These are phyloP conservation scores for Ips nitidus DNA, from an alignment of 1,140 invertebrate species.

Conservation along the genomic window DNA sequence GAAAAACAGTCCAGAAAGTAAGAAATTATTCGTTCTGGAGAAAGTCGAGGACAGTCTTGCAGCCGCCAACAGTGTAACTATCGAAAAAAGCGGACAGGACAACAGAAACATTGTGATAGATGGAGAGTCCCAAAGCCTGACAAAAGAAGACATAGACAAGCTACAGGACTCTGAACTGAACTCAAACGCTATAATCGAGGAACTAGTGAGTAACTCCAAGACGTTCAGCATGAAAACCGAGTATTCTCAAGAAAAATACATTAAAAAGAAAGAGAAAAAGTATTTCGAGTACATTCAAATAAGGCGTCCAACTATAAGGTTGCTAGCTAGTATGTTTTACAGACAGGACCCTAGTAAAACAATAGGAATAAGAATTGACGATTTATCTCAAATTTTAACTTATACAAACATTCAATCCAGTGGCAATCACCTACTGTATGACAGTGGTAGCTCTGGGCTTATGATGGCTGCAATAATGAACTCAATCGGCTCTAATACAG, in stretches of 20 bases:
- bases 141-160: slow-evolving; percentile 77
- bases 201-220: slow-evolving; percentile 85
- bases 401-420: slow-evolving; percentile 77
- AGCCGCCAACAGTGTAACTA: slow-evolving; percentile 57
- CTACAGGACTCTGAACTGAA: slow-evolving; percentile 73
- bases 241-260: slow-evolving; percentile 92
- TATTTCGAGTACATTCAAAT: slow-evolving; percentile 81
- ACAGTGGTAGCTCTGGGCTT: slow-evolving; percentile 82
- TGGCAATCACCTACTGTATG: slow-evolving; percentile 80
- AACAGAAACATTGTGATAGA: slow-evolving; percentile 85
- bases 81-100: slow-evolving; percentile 67
- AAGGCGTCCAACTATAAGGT: slow-evolving; percentile 70
- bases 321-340: slow-evolving; percentile 79
- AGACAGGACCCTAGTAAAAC: slow-evolving; percentile 75
- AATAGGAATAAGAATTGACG: slow-evolving; percentile 79
- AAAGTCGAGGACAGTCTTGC: slow-evolving; percentile 54
- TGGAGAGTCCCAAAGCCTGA: slow-evolving; percentile 82
- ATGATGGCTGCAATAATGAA: slow-evolving; percentile 79
- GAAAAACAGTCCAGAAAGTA: slow-evolving; percentile 60
- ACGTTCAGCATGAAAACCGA: slow-evolving; percentile 86
- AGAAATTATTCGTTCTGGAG: slow-evolving; percentile 61
- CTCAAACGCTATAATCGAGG: slow-evolving; percentile 81
- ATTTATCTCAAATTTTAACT: slow-evolving; percentile 82
- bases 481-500: slow-evolving; percentile 64
- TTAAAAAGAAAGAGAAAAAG: slow-evolving; percentile 91